Conservation (phyloP, 2,888 invertebrate species). For the Monochamus alternatus region DNA sequence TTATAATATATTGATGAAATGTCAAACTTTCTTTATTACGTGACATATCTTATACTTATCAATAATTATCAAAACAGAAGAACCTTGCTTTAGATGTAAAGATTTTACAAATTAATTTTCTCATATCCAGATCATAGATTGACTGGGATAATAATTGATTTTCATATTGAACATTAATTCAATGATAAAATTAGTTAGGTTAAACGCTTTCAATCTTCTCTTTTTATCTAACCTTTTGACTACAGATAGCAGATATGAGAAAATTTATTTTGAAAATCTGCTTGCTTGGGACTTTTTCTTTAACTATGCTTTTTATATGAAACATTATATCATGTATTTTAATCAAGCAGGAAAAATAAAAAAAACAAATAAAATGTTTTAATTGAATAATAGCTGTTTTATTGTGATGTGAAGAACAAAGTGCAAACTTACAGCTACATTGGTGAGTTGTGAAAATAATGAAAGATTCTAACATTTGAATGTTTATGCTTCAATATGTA, state of each 20-base stretch:
- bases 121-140: not conserved
- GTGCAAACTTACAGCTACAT: no score
- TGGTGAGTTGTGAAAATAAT: no score
- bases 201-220: no score
- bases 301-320: constrained; percentile 14
- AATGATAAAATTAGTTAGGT: no score
- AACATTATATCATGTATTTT: constrained; percentile 19
- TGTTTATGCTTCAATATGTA: no score
- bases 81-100: not conserved
- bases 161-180: no score
- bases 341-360: constrained; percentile 24
- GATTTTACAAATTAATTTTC: not conserved
- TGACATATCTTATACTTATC: constrained; percentile 1
- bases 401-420: no score
- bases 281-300: constrained; percentile 13
- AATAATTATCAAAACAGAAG: not conserved
- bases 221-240: not conserved
- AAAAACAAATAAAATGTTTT: not conserved
- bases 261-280: constrained; percentile 24
- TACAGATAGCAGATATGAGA: not conserved
- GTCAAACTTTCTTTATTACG: constrained; percentile 3
- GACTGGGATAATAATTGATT: no score
- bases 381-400: not conserved
- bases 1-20: not conserved
- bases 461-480: no score